Percentiles rank a stretch among this genome's conserved stretches.
phyloP scores from a whole-genome alignment of 2,113 vertebrate genomes.

The Gobiocypris rarus region DNA sequence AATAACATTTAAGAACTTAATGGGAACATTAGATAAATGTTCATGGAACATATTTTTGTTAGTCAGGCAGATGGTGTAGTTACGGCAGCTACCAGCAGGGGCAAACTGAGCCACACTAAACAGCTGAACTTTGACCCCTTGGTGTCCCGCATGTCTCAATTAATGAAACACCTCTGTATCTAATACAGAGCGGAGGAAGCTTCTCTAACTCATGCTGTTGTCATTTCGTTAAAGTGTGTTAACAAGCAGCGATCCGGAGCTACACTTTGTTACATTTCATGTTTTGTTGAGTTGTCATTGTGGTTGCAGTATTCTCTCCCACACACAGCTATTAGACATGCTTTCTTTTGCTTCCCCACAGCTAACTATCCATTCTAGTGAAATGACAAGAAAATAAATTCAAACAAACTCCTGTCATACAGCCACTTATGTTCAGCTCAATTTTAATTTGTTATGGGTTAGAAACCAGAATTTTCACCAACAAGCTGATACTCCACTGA shows the following conservation, averaged over 20 bases:
- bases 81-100: background rate
- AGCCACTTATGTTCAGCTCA: background rate
- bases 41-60: background rate
- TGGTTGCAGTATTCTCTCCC: slow-evolving; percentile 4
- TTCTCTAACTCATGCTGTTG: background rate
- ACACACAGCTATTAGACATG: slow-evolving; percentile 13
- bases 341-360: slow-evolving; percentile 10
- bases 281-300: slow-evolving; percentile 11
- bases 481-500: background rate
- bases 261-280: slow-evolving; percentile 1
- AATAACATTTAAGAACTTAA: background rate
- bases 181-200: background rate
- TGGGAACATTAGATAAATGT: no score
- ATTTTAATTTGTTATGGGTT: background rate
- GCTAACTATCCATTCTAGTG: background rate
- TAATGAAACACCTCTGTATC: background rate
- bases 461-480: no score
- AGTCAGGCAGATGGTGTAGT: background rate
- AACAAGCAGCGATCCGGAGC: background rate
- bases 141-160: background rate
- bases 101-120: background rate
- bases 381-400: background rate
- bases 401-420: background rate
- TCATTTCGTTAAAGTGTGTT: background rate
- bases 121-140: background rate